Evolutionary conservation across 2,797 vertebrate genomes (phyloP), one percentile per base, ranked within the genome.

Genomic region (Clarias pachynema): DNA sequence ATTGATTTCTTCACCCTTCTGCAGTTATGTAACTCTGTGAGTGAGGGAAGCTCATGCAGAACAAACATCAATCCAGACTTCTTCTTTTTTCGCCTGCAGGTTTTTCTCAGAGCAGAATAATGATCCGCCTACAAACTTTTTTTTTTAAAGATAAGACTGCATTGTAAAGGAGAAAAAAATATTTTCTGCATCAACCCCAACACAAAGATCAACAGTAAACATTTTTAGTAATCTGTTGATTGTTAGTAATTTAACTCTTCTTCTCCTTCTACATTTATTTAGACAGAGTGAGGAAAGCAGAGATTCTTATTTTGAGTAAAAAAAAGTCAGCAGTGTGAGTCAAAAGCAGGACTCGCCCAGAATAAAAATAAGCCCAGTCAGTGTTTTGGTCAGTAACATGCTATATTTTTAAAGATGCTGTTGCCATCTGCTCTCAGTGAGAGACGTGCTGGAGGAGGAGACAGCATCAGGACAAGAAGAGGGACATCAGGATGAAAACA

Each of bases 31-130:
- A 81, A 81, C 4, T 14, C 60, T 5, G 12, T 29, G 65, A 68
- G 65, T 26, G 82, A 72, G 69, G 70, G 82, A 83, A 34, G 53
- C 79, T 81, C 68, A 29, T 85, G 79, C 79, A 62, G 68, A 85
- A 79, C 44, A 44, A 72, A 69, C 75, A 72, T 80, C 59, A 79
- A 80, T 85, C 66, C 57, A 7, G 29, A 59, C 63, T 26, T 24
- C 12, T 66, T 66, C 26, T 49, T 56, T 78, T 69, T 31, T 65
- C 26, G 84, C 84, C 77, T 80, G 56, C 75, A 85, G 75, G 66
- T 79, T 85, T 84, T 72, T 80, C 57, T 85, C 77, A 49, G 53
- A 70, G 75, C 56, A 62, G 37, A 85, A 85, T 79, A 72, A 79
- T 49, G 40, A 72, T 60, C 68, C 65, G 44, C 75, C 49, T 63